Base-by-base conservation (phyloP, 2,113 vertebrate species). In the Notarius lentiginosus region DNA sequence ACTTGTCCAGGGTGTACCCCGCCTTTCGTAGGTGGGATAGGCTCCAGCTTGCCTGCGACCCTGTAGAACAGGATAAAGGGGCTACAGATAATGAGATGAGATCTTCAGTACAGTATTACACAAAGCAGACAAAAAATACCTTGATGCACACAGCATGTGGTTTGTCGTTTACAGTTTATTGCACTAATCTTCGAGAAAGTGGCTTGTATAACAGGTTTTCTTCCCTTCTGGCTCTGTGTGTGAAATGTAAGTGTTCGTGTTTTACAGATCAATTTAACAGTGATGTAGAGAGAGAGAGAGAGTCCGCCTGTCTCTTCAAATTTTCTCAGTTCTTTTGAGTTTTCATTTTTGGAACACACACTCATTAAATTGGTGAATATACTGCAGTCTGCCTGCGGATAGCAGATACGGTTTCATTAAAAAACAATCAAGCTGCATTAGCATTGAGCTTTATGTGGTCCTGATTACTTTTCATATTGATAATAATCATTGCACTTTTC, bases 341-440 rank as follows among this genome's bases (percentile, higher is more conserved):
- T 68, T 79, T 56, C 27, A 79, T 77, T 80, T 77, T 80, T 53
- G 41, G 56, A 76, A 56, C 30, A 63, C 58, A 82, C 82, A 87
- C 90, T 90, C 56, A 90, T 90, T 90, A 91, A 86, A 93, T 90
- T 77, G 79, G 77, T 70, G 86, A 88, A 5, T 82, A 92, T 91
- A 88, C 22, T 17, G 61, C 83, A 14, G 24, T 82, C 87, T 90
- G 84, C 66, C 91, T 88, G 86, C 73, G 91, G 90, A 88, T 90
- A 85, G 79, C 81, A 91, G 91, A 90, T 88, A 88, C 89, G 88
- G 91, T 91, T 91, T 90, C 88, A 88, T 89, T 88, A 87, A 92
- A 92, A 90, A 83, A 90, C 65, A 87, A 90, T 87, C 90, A 91
- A 91, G 91, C 58, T 53, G 65, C 72, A 90, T 93, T 91, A 91